Evolutionary conservation across 2,797 vertebrate genomes (phyloP), one percentile per base, ranked within the genome.

Genomic region (Coluber constrictor): DNA sequence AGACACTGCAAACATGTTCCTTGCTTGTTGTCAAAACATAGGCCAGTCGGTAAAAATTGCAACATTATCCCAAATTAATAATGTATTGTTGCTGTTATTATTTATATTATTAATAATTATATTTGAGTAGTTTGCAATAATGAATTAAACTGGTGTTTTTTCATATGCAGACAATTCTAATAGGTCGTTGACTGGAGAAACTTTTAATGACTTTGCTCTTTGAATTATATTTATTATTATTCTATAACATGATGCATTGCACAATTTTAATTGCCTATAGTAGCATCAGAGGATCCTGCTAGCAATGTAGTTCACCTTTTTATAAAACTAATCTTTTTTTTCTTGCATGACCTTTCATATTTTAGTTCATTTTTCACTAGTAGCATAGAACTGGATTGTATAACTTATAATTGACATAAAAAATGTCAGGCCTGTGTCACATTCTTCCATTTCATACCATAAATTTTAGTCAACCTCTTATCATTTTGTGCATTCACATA

Each of bases 181-280:
- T 37, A 94, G 89, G 12, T 32, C 20, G 89, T 91, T 91, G 93
- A 95, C 59, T 74, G 92, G 90, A 91, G 91, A 93, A 27, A 89
- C 55, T 90, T 96, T 90, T 95, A 95, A 95, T 95, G 94, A 9
- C 51, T 55, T 0, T 2, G 29, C 15, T 8, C 47, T 87, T 70
- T 37, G 29, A 5, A 32, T 89, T 61, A 83, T 57, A 57, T 23
- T 54, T 93, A 66, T 91, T 94, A 86, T 27, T 66, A 93, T 55
- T 47, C 90, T 88, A 94, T 43, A 94, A 93, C 93, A 57, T 91
- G 93, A 91, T 93, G 89, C 87, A 93, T 94, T 90, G 57, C 89
- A 51, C 5, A 5, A 86, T 10, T 92, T 94, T 94, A 37, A 90
- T 54, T 93, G 59, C 16, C 9, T 55, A 32, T 63, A 43, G 70